Evolutionary conservation across 2,113 vertebrate genomes (phyloP).

Genomic region (Phalacrocorax carbo): DNA sequence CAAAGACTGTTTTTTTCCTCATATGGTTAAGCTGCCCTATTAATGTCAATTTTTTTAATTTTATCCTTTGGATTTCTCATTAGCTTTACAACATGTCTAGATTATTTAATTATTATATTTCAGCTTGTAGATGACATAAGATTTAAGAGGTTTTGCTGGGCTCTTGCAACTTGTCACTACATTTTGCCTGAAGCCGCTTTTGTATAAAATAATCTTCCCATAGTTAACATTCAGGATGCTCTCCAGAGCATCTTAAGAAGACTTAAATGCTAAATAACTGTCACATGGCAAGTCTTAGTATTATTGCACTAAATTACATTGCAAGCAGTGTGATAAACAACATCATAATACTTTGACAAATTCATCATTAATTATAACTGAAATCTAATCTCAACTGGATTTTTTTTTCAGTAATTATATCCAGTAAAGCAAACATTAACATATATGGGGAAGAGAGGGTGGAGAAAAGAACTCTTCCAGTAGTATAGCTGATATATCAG

Average conservation of each 20-base stretch:
- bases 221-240: conserved; percentile 59
- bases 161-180: conserved; percentile 3
- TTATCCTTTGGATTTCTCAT: conserved; percentile 56
- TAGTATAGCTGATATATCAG: conserved; percentile 31
- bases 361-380: conserved; percentile 59
- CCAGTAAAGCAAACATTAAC: conserved; percentile 42
- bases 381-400: conserved; percentile 59
- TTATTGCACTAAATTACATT: conserved; percentile 61
- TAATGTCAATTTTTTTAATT: conserved; percentile 54
- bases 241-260: conserved; percentile 56
- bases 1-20: background rate
- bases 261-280: conserved; percentile 65
- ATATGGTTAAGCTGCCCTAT: conserved; percentile 16
- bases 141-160: conserved; percentile 54
- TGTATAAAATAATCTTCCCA: conserved; percentile 59
- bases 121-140: conserved; percentile 44
- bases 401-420: conserved; percentile 53
- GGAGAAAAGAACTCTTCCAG: background rate
- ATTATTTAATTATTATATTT: conserved; percentile 65
- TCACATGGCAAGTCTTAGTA: conserved; percentile 53
- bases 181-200: conserved; percentile 65
- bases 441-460: background rate
- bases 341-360: conserved; percentile 63
- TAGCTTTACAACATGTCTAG: conserved; percentile 45
- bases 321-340: conserved; percentile 61